A percentile compares a stretch with the other conserved stretches of the same genome.
phyloP scores from a whole-genome alignment of 1,140 invertebrate genomes.

The Macrotrachela quadricornifera region DNA sequence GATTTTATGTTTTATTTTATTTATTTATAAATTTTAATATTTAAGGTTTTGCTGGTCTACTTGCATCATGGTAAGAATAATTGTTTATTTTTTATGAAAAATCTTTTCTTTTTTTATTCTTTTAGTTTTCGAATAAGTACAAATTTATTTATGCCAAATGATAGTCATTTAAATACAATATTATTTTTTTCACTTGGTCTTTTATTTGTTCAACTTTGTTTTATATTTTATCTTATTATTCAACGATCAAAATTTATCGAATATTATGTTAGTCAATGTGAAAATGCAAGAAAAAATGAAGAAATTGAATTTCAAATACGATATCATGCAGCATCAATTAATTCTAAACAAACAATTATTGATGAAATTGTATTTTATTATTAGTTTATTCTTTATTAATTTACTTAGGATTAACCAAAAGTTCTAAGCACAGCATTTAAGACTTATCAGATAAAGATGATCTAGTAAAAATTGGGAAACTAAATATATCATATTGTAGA shows the following conservation, averaged over 20 bases:
- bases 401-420: too few relatives aligned
- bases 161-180: slow-evolving; percentile 53
- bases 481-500: too few relatives aligned
- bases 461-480: too few relatives aligned
- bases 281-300: slow-evolving; percentile 9
- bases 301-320: not conserved
- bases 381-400: too few relatives aligned
- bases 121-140: slow-evolving; percentile 51
- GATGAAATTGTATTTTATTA: too few relatives aligned
- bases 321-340: too few relatives aligned
- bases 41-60: slow-evolving; percentile 56
- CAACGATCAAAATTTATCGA: slow-evolving; percentile 56
- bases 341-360: too few relatives aligned
- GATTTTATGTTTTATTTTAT: too few relatives aligned
- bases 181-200: slow-evolving; percentile 61
- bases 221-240: slow-evolving; percentile 48
- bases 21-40: slow-evolving; percentile 8
- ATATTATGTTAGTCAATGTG: slow-evolving; percentile 51
- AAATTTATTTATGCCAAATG: slow-evolving; percentile 43
- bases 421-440: too few relatives aligned
- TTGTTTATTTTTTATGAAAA: too few relatives aligned
- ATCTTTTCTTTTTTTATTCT: too few relatives aligned
- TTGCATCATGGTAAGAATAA: slow-evolving; percentile 44
- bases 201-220: slow-evolving; percentile 47
- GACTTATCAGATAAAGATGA: too few relatives aligned